Conservation (phyloP, 2,888 invertebrate genomes). For the Notodonta ziczac region DNA sequence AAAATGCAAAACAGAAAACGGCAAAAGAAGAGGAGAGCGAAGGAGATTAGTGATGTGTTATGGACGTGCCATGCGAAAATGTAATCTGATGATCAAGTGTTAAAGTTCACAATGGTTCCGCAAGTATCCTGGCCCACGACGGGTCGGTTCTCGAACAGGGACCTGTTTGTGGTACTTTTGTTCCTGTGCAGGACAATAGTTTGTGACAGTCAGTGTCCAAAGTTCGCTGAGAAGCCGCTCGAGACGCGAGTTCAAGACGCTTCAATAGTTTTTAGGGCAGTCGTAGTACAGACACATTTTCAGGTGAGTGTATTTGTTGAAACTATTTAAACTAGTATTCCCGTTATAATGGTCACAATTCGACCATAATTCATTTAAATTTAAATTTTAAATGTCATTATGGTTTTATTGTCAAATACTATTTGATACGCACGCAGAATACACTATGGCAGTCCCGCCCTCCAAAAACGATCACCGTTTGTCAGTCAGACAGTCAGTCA, state of each 20-base stretch:
- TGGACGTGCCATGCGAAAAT: constrained; percentile 64
- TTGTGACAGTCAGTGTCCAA: constrained; percentile 81
- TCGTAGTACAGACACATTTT: constrained; percentile 74
- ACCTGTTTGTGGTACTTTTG: constrained; percentile 68
- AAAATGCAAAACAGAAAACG: constrained; percentile 74
- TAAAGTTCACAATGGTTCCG: constrained; percentile 62
- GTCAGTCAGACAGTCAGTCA: too few relatives aligned
- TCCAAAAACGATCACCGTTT: too few relatives aligned
- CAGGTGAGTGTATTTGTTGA: constrained; percentile 58
- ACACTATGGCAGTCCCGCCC: too few relatives aligned
- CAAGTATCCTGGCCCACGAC: constrained; percentile 49
- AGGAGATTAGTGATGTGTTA: constrained; percentile 60
- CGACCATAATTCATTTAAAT: too few relatives aligned
- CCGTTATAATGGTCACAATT: too few relatives aligned
- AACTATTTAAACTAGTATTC: too few relatives aligned
- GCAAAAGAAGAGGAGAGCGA: constrained; percentile 68
- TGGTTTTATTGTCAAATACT: too few relatives aligned
- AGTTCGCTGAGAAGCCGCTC: constrained; percentile 78
- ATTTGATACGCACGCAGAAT: too few relatives aligned
- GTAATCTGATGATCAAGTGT: constrained; percentile 48
- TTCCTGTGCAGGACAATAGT: constrained; percentile 77
- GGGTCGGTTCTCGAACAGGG: constrained; percentile 61
- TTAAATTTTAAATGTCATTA: too few relatives aligned
- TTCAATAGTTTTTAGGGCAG: constrained; percentile 82
- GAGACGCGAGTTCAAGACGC: constrained; percentile 82